These are phyloP conservation scores for Amphimedon queenslandica DNA, from an alignment of 37 sponge, comb jelly and placozoan genomes.

Conservation along the genomic window DNA sequence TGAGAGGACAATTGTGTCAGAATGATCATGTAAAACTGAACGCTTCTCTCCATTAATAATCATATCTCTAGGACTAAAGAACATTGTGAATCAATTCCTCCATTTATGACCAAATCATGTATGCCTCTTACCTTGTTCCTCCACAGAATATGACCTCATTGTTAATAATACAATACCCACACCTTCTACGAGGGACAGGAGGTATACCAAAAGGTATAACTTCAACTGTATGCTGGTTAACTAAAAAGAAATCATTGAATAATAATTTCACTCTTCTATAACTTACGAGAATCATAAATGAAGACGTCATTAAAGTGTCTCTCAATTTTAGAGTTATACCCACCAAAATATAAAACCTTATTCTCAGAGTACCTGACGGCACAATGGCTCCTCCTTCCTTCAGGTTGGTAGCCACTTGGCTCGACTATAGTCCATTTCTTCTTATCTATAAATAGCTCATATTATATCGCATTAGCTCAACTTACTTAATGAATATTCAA, in stretches of 20 bases:
- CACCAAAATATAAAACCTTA: conserved; percentile 54
- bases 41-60: conserved; percentile 11
- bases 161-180: conserved; percentile 48
- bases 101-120: neutral
- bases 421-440: conserved; percentile 17
- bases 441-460: neutral
- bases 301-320: conserved; percentile 64
- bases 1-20: conserved; percentile 46
- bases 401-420: conserved; percentile 27
- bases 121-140: conserved; percentile 43
- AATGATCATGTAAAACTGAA: conserved; percentile 36
- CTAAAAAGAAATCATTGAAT: neutral
- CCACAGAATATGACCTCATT: conserved; percentile 53
- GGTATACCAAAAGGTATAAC: conserved; percentile 41
- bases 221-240: conserved; percentile 30
- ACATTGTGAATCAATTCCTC: neutral
- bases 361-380: conserved; percentile 23
- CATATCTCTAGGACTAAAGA: conserved; percentile 10
- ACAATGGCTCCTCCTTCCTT: conserved; percentile 44
- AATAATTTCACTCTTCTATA: neutral
- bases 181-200: conserved; percentile 50
- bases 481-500: too few species aligned
- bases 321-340: conserved; percentile 40
- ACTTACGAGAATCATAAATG: conserved; percentile 38
- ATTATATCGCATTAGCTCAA: too few species aligned